phyloP scores from a whole-genome alignment of 2,797 vertebrate genomes.

The Hybognathus amarus region DNA sequence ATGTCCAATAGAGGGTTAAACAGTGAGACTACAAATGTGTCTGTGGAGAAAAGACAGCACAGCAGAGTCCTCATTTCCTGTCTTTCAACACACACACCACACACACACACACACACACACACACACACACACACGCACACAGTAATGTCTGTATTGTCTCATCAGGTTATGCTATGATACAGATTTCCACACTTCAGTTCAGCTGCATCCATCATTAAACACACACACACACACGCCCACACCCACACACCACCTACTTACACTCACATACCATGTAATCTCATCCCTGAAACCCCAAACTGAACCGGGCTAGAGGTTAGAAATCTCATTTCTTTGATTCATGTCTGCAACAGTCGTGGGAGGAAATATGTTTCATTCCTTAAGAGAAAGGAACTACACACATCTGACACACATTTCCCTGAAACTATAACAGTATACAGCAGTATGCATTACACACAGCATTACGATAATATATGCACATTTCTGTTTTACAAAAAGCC shows the following conservation, averaged over 20 bases:
- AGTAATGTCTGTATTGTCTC: constrained; percentile 5
- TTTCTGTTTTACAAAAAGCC: background rate
- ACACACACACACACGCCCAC: background rate
- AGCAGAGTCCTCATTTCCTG: background rate
- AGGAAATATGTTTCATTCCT: constrained; percentile 26
- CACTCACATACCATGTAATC: constrained; percentile 38
- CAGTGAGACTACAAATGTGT: background rate
- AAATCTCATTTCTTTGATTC: constrained; percentile 44
- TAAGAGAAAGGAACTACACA: constrained; percentile 18
- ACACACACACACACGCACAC: constrained; percentile 17
- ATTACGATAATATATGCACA: background rate
- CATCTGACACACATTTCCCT: constrained; percentile 11
- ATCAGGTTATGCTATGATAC: constrained; percentile 6
- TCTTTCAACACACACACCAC: background rate
- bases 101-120: constrained; percentile 11
- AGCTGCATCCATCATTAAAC: constrained; percentile 7
- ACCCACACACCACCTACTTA: constrained; percentile 29
- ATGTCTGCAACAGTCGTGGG: constrained; percentile 16
- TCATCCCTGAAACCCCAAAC: constrained; percentile 34
- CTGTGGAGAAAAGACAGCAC: background rate
- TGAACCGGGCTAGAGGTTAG: constrained; percentile 1
- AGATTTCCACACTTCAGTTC: constrained; percentile 14
- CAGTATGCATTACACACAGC: background rate
- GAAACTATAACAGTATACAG: constrained; percentile 17
- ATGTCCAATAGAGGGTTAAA: background rate